Evolutionary conservation across 53 echinoderm and acorn worm genomes (phyloP), one percentile per base, ranked within the genome.

Genomic region (Echinometra lucunter): DNA sequence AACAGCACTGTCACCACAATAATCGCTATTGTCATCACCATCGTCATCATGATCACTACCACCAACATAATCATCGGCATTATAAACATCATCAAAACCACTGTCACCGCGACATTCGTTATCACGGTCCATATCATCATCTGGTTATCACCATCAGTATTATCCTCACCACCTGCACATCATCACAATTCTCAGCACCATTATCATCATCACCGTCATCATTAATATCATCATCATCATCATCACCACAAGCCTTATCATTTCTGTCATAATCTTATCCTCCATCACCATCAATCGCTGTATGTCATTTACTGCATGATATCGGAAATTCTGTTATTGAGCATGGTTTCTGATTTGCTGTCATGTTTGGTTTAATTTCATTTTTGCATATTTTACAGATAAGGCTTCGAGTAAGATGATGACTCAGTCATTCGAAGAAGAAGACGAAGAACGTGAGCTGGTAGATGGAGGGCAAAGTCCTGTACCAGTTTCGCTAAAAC

Each of bases 371-470:
- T 66, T 92, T n/a, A 38, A 18, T 78, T 27, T 47, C 16, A 25
- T 85, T 44, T 85, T 2, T 85, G 27, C 30, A 28, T 49, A 25
- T 85, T 42, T 49, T 58, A 94, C 85, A 94, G 94, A 28, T 18
- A 94, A 94, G 12, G 83, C 18, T 23, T 94, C 85, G 19, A 37
- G 6, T 56, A 83, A 82, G 44, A 63, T 83, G 85, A 94, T 93
- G 93, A 49, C 63, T 25, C 69, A 6, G 17, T 94, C 93, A 25
- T 57, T 88, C 45, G 82, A 93, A 72, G 92, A 92, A 57, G 92
- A 85, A n/a, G 92, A 95, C 4, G 67, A 67, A 40, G 66, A 60
- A 58, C 27, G 44, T 44, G 49, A 30, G 47, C 10, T 13, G 28
- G 13, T 17, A 42, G 53, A 66, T 13, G 69, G 58, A 49, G 80